Base-by-base conservation (phyloP, 2,113 vertebrate genomes). In the Phasianus colchicus region DNA sequence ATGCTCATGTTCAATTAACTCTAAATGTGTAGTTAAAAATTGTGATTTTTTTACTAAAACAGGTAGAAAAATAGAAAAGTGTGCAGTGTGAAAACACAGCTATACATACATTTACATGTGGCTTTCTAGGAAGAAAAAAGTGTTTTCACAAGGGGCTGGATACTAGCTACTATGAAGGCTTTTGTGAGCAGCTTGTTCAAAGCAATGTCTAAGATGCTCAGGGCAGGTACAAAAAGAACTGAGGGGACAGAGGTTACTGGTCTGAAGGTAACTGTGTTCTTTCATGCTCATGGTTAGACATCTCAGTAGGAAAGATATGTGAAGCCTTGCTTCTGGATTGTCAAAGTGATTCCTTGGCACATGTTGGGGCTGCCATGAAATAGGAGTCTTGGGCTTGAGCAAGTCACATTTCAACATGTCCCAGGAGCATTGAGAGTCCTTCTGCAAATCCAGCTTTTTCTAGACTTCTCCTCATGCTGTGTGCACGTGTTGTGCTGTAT, bases 381-480 rank as follows among this genome's bases (percentile, higher is more conserved):
- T 13, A 63, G 19, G 16, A 34, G 32, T 9, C 54, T 67, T 45
- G 57, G 66, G 10, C 29, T 43, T 73, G 17, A 72, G 52, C 70
- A 50, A 18, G 7, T 13, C 34, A 57, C 0, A 0, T 9, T 17
- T 18, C 6, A 52, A 45, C 0, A 4, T 63, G 24, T 13, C 12
- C 18, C 32, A 3, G 12, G 20, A 29, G 4, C 20, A 20, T 1
- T 1, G 12, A 47, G 6, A 69, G 42, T 7, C 20, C 5, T 77
- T 38, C 76, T 69, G n/a, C 42, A 16, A 27, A 4, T 6, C 24
- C 5, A 7, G 19, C 42, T 75, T 69, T 29, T 24, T 43, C 21
- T 47, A 47, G 18, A 13, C 34, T 72, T 67, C 71, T 18, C 40
- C 25, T 57, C 1, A 0, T 47, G 45, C 14, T 57, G 15, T 5